Evolutionary conservation across 2,113 vertebrate species (phyloP), one percentile per base, ranked within the genome.

Genomic region (Paradoxurus hermaphroditus): DNA sequence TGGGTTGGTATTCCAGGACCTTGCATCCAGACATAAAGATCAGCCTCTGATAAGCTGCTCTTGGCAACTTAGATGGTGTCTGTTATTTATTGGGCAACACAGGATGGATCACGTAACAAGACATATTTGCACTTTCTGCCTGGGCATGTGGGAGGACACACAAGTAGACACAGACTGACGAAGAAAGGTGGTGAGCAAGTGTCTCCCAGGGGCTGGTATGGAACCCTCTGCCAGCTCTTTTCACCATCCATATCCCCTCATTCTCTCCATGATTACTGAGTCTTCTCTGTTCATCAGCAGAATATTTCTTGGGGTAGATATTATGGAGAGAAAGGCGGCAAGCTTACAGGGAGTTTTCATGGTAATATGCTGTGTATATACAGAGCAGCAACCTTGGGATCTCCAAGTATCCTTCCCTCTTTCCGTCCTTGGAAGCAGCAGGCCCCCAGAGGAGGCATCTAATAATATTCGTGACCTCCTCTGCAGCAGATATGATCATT

Each of bases 71-170:
- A 49, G 44, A 95, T 95, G 81, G 94, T 97, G 68, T 90, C 84
- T 97, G 68, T 97, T 98, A 94, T 97, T 98, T 96, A 95, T 95
- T 83, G 73, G 86, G 95, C 62, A 91, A 65, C 56, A 34, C 91
- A 91, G 75, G 96, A 95, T 87, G 84, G 96, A 77, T 97, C 91
- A 82, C 68, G 75, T 95, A 96, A 75, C 56, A 25, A 96, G 77
- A 82, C 29, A 56, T 94, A 93, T 95, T 96, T 93, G 67, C 49
- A 56, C 62, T 95, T 5, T 62, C 94, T 94, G 92, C 75, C 92
- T 53, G 90, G 11, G 87, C 92, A 56, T 92, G 94, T 92, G 96
- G 88, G 86, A 96, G 89, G 90, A 90, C 75, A 87, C 59, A 83
- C 94, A 94, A 62, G 96, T 86, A 90, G 94, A 95, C 56, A 62